Base-by-base conservation (phyloP, 2,113 vertebrate species). In the Ophiodon elongatus region DNA sequence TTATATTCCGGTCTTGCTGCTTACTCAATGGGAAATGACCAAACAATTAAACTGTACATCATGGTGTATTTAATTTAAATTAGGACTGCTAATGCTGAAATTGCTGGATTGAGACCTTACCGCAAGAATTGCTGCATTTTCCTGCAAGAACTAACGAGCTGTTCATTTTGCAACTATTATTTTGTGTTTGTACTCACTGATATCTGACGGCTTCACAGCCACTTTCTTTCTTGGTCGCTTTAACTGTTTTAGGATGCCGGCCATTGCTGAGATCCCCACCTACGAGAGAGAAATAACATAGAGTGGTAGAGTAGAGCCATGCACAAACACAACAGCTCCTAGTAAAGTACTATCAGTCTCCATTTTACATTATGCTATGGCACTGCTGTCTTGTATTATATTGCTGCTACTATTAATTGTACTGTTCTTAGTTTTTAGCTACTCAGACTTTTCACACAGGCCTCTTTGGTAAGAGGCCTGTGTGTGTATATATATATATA, bases 241-340 rank as follows among this genome's bases (percentile, higher is more conserved):
- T 70, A 97, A 92, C 85, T 99, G 98, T 70, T 99, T 99, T 66
- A 99, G 95, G 90, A 99, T 96, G 35, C 96, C 98, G 81, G 97
- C 97, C 68, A 98, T 94, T 57, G 97, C 97, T n/a, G 96, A 97
- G 84, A 99, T 97, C 0, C 97, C 97, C 95, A 99, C 96, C 98
- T 99, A 84, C 19, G 11, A 60, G 25, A 76, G 43, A 37, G 11
- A 82, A 17, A 47, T 2, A 65, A 50, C 27, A 41, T 8, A 41
- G 41, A 71, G 8, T 17, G 9, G 37, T 41, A 35, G 68, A 74
- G 21, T 37, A 31, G 65, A 65, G 10, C 31, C 43, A 29, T 3
- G 17, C 29, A 62, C 27, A 25, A 62, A 50, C 7, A 59, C 8
- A 41, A 31, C 57, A 41, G 33, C 17, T 17, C 8, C 15, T 33